phyloP scores from a whole-genome alignment of 2,888 invertebrate species.

The Cartodere bifasciata region DNA sequence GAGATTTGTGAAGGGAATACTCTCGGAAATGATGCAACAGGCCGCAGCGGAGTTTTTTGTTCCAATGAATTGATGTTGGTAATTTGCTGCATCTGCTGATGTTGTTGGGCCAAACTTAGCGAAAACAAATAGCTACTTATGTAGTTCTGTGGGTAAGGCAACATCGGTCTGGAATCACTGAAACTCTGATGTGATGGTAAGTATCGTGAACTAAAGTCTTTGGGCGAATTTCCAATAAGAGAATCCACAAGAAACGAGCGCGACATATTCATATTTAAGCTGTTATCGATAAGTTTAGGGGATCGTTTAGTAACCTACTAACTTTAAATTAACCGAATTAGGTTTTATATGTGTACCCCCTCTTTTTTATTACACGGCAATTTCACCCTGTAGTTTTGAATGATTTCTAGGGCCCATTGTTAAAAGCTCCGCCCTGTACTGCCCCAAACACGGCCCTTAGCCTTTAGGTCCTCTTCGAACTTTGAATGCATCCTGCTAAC shows the following conservation, averaged over 20 bases:
- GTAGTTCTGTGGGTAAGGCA: slow-evolving; percentile 53
- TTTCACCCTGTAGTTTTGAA: slow-evolving; percentile 24
- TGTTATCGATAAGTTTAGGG: background rate
- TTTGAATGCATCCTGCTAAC: slow-evolving; percentile 23
- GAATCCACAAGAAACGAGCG: slow-evolving; percentile 74
- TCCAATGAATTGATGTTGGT: slow-evolving; percentile 5
- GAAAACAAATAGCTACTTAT: slow-evolving; percentile 51
- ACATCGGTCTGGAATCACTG: slow-evolving; percentile 38
- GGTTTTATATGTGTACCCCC: slow-evolving; percentile 23
- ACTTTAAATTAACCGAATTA: slow-evolving; percentile 14
- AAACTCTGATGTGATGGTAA: slow-evolving; percentile 36
- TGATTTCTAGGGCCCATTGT: slow-evolving; percentile 27
- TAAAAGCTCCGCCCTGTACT: slow-evolving; percentile 27
- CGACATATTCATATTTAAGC: slow-evolving; percentile 46
- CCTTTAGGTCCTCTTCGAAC: slow-evolving; percentile 20
- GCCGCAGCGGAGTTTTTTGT: slow-evolving; percentile 26
- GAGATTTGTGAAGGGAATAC: slow-evolving; percentile 22
- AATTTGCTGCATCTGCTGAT: slow-evolving; percentile 26
- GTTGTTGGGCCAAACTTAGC: slow-evolving; percentile 49
- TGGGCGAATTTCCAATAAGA: slow-evolving; percentile 54
- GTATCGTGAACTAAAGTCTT: slow-evolving; percentile 33
- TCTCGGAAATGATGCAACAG: slow-evolving; percentile 25
- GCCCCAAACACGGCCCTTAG: slow-evolving; percentile 23
- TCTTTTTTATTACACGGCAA: slow-evolving; percentile 22
- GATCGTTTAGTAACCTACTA: slow-evolving; percentile 9